Evolutionary conservation across 1,140 invertebrate genomes (phyloP), one percentile per base, ranked within the genome.

Genomic region (Wasmannia auropunctata): DNA sequence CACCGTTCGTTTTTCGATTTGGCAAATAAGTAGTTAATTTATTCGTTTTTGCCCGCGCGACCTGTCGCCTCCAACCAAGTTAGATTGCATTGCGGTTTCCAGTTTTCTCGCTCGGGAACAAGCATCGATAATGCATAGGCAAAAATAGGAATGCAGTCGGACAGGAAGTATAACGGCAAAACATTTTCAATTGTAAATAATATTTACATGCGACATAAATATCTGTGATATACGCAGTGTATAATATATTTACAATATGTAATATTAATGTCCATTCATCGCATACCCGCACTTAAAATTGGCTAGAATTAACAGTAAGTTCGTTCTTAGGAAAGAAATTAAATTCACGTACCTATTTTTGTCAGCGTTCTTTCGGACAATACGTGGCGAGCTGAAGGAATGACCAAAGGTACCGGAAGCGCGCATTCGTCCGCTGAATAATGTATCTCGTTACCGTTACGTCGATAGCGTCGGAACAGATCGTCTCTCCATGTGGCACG

Each of bases 61-160:
- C 11, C 34, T 58, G 28, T 40, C 69, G 63, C 67, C 58, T 79
- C 79, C 74, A 37, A 85, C 79, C 34, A 90, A 90, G 88, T 90
- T 90, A 90, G 76, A 90, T 90, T 90, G 80, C 88, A 34, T 77
- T 87, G 88, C 76, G 86, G 89, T 90, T 89, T 89, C 67, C 62
- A 84, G 87, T 62, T 90, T 89, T 90, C 85, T 70, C 58, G 56
- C 51, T 46, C 43, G 37, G 10, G 14, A 80, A 74, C 49, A 31
- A 54, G 46, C 63, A 90, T 77, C 88, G 88, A 80, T 85, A 87
- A 87, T 75, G 74, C 72, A 56, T 56, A 58, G 60, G 54, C 25
- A 58, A 58, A 43, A 56, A 56, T 31, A 28, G 31, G 19, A n/a
- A 60, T 11, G 37, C 37, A 34, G 31, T 72, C 19, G 10, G 14